A percentile compares a stretch with the other conserved stretches of the same genome.
phyloP scores from a whole-genome alignment of 1,140 invertebrate genomes.

The Caenorhabditis elegans region DNA sequence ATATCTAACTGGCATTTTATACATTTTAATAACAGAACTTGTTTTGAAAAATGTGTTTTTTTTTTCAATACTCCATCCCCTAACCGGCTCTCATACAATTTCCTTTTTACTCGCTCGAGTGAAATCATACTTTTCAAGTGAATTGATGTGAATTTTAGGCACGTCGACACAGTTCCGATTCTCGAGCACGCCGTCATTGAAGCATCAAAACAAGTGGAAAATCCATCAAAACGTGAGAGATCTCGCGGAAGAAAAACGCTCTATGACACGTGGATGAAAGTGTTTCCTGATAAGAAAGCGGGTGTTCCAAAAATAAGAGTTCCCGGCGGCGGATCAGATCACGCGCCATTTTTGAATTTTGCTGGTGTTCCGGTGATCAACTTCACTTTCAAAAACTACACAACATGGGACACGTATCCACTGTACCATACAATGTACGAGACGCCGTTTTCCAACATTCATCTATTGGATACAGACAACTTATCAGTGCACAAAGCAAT shows the following conservation, averaged over 20 bases:
- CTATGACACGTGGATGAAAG: constrained; percentile 60
- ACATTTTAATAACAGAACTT: no score
- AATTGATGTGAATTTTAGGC: no score
- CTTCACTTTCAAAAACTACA: constrained; percentile 43
- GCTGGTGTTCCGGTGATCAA: constrained; percentile 65
- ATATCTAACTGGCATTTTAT: no score
- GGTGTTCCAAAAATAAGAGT: constrained; percentile 29
- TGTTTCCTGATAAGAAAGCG: neutral
- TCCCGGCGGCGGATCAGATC: constrained; percentile 67
- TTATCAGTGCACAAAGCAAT: constrained; percentile 58
- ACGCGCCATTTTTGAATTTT: constrained; percentile 62
- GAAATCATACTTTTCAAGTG: no score
- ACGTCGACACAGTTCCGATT: constrained; percentile 56
- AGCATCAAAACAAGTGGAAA: constrained; percentile 57
- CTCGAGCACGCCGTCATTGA: constrained; percentile 55
- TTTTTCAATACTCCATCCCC: no score
- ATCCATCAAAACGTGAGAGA: constrained; percentile 56
- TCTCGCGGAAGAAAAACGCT: constrained; percentile 55
- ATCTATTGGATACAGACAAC: constrained; percentile 58
- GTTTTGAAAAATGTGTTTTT: no score
- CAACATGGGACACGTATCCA: constrained; percentile 56
- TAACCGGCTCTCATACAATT: neutral
- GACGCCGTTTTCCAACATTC: constrained; percentile 64
- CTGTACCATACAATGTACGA: constrained; percentile 68
- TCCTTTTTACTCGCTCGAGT: neutral